These are phyloP conservation scores for Aspidiotus destructor DNA, from an alignment of 2,888 invertebrate species.

Conservation along the genomic window DNA sequence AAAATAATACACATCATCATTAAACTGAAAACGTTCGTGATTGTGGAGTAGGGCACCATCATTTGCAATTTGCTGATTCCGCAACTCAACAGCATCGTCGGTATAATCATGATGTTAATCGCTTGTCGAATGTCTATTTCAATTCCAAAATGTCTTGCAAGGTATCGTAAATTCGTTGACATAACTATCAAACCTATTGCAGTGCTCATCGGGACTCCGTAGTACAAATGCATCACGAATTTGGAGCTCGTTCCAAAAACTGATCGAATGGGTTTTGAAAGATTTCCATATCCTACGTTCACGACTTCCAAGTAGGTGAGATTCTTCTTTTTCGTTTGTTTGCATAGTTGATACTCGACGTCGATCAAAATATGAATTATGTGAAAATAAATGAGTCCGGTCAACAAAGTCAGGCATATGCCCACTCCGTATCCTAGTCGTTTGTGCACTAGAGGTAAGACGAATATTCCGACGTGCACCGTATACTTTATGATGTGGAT, in stretches of 20 bases:
- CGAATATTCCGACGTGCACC: conserved; percentile 7
- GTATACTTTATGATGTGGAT: conserved; percentile 6
- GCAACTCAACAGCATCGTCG: not conserved
- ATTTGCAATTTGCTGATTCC: conserved; percentile 7
- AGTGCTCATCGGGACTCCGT: not conserved
- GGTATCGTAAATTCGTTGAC: not conserved
- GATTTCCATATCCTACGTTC: not conserved
- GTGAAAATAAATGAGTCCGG: conserved; percentile 4
- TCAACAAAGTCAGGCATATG: not conserved
- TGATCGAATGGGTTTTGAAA: not conserved
- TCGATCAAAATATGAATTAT: conserved; percentile 8
- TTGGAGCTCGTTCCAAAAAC: not conserved
- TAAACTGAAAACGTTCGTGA: conserved; percentile 9
- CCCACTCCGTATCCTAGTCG: conserved; percentile 16
- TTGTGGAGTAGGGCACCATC: conserved; percentile 13
- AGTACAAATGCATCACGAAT: conserved; percentile 8
- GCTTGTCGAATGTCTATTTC: not conserved
- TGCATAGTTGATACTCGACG: conserved; percentile 14
- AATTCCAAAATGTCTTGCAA: not conserved
- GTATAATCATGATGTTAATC: not conserved
- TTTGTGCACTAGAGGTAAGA: conserved; percentile 6
- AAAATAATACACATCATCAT: conserved; percentile 2
- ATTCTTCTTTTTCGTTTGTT: not conserved
- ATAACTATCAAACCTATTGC: conserved; percentile 12
- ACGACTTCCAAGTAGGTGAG: conserved; percentile 7